Base-by-base conservation (phyloP, 1,140 invertebrate genomes). In the Trichonephila clavipes region DNA sequence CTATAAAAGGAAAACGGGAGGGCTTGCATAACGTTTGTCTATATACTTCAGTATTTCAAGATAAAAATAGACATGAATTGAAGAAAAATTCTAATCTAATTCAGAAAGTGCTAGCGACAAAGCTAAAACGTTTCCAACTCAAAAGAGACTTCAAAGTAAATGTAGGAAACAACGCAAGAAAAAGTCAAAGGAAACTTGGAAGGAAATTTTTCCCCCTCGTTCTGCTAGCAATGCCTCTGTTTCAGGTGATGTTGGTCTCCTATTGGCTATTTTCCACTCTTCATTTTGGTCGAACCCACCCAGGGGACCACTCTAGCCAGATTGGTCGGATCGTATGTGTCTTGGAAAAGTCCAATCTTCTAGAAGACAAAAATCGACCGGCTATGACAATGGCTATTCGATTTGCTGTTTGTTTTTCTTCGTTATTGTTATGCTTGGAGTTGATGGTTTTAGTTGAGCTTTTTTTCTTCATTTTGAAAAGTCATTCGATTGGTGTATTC, bases 241-340 rank as follows among this genome's bases (percentile, higher is more conserved):
- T 82, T 85, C 82, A 92, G 90, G 90, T 92, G 90, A 92, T 92
- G 90, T 92, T 85, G 59, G 82, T 66, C 59, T 81, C 59, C 51
- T 92, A 92, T 92, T 92, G 90, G 81, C 90, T 66, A 92, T 92
- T 92, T 92, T 92, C 90, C 90, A 92, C 90, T 92, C 90, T 92
- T 92, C 81, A 92, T 92, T 85, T 81, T 92, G 58, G 82, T 34
- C 81, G 59, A 85, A 69, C 59, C 51, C 34, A 66, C 90, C 81
- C 90, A 4, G 8, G 77, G 82, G 90, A 85, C 51, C 89, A 90
- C 89, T 90, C 89, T 62, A 62, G 51, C 72, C 51, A 81, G 89
- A 90, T 90, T 90, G 89, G 69, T 59, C 69, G n/a, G 44, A 58
- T 85, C 59, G 86, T 88, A 88, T 88, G 19, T 64, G 86, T 89